Evolutionary conservation across 1,140 invertebrate species (phyloP), one percentile per base, ranked within the genome.

Genomic region (Thrips palmi): DNA sequence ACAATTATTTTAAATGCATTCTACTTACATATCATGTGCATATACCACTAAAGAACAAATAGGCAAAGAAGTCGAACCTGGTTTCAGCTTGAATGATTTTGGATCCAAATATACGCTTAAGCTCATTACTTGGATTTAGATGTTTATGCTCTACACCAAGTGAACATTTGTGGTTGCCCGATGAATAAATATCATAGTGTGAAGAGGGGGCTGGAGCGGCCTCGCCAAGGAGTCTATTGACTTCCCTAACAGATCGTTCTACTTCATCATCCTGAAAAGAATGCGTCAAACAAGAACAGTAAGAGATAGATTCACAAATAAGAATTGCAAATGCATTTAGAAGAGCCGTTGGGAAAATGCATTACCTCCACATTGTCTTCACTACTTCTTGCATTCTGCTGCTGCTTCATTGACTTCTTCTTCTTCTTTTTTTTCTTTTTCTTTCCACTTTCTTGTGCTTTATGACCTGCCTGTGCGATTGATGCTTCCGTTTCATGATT

Each of bases 71-170:
- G 20, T 44, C 33, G 32, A 29, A 49, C 44, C 54, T 63, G 49
- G 71, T 65, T 48, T 77, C 73, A 36, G 62, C 62, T 52, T 77
- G 71, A 12, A 83, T 64, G 37, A 80, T 74, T 55, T 76, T 77
- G 7, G 75, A 74, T 4, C 86, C 85, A 67, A 91, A 91, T 47
- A 85, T 79, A 49, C 71, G 70, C 40, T 74, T 78, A 43, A 89
- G 59, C 60, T 92, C 87, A 60, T 83, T 81, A 37, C 77, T 74
- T 21, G 76, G 68, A 62, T 86, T 87, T 3, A 92, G 58, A 56
- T 83, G 62, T 52, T 78, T 82, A 36, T 68, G 61, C 33, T 83
- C 72, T 2, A 83, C 59, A 20, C 49, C 58, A 7, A 85, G 50
- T 23, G 74, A 52, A 36, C 60, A 56, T 37, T 70, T 66, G 11